These are phyloP conservation scores for Caenorhabditis sp. DNA, from an alignment of 2,888 invertebrate species.

Conservation along the genomic window DNA sequence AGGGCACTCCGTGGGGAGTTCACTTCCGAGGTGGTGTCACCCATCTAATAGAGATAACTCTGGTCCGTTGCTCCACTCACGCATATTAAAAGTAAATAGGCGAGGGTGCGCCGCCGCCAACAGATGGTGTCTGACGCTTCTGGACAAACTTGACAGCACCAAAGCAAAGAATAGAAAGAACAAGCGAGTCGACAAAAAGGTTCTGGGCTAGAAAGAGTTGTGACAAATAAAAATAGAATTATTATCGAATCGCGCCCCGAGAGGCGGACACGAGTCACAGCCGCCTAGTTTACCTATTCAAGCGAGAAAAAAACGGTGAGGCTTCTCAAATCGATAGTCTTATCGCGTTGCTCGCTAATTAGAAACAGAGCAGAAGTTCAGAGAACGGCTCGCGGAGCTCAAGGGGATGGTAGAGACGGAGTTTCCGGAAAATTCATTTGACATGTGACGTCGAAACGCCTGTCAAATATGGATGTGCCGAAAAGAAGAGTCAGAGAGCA, in stretches of 20 bases:
- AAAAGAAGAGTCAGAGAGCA: constrained; percentile 14
- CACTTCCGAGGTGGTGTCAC: too few species aligned
- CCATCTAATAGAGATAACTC: constrained; percentile 16
- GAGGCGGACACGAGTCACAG: constrained; percentile 13
- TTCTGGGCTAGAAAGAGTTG: constrained; percentile 8
- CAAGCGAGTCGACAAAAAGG: constrained; percentile 31
- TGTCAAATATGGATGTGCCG: constrained; percentile 41
- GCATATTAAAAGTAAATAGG: constrained; percentile 40
- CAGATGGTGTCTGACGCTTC: constrained; percentile 43
- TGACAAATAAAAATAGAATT: constrained; percentile 56
- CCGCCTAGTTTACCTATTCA: constrained; percentile 41
- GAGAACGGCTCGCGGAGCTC: neutral
- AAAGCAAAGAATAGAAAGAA: constrained; percentile 35
- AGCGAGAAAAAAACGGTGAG: constrained; percentile 26
- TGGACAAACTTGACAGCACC: constrained; percentile 12
- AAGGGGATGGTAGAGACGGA: too few species aligned
- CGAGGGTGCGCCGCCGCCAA: neutral
- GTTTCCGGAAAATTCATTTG: constrained; percentile 17
- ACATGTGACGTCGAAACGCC: constrained; percentile 26
- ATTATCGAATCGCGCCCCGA: constrained; percentile 37
- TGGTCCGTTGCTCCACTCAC: constrained; percentile 12
- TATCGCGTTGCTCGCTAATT: neutral
- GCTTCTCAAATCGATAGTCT: neutral
- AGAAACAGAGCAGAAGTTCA: neutral
- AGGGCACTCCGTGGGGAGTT: too few species aligned